Evolutionary conservation across 2,797 vertebrate species (phyloP).

Genomic region (Sebastolobus altivelis): DNA sequence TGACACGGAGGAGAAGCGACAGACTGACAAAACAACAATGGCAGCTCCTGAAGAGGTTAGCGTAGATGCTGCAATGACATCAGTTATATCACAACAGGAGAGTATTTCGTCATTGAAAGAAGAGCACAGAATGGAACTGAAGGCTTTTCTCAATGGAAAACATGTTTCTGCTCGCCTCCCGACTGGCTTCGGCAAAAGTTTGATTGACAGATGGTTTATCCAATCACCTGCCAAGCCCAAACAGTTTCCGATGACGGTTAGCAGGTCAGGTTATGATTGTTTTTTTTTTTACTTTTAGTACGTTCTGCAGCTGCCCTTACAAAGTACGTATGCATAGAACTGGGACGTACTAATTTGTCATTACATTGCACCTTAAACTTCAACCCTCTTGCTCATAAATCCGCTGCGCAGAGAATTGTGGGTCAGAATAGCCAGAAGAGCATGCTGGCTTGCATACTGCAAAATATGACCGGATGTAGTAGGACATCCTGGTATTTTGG

Average conservation of each 20-base stretch:
- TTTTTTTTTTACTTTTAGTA: too few relatives aligned
- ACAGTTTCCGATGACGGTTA: background rate
- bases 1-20: background rate
- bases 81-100: too few relatives aligned
- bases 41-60: background rate
- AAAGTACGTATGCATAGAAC: too few relatives aligned
- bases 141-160: background rate
- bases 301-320: too few relatives aligned
- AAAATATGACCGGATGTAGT: too few relatives aligned
- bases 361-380: too few relatives aligned
- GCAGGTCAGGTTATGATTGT: background rate
- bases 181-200: background rate
- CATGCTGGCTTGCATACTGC: too few relatives aligned
- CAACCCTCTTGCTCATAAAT: too few relatives aligned
- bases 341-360: too few relatives aligned
- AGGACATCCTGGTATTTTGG: too few relatives aligned
- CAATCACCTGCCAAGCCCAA: background rate
- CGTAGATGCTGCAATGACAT: background rate
- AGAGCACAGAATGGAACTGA: background rate
- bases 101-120: background rate
- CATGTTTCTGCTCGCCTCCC: background rate
- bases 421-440: too few relatives aligned
- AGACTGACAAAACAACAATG: background rate
- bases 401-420: too few relatives aligned
- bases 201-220: background rate